Conservation (phyloP, 2,797 vertebrate species). For the Hippopotamyrus pictus region DNA sequence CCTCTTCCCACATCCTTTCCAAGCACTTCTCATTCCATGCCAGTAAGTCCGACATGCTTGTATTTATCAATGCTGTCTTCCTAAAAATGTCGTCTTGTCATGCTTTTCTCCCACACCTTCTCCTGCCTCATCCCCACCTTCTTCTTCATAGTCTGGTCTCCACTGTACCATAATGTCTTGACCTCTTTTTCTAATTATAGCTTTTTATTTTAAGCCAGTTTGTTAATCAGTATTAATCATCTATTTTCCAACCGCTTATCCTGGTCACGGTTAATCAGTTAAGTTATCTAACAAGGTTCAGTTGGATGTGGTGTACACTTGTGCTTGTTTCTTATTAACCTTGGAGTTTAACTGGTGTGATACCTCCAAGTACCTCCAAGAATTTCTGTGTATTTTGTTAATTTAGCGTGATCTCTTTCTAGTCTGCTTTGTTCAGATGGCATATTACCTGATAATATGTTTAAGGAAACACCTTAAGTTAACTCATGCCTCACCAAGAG, state of each 20-base stretch:
- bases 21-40: background rate
- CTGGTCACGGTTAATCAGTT: background rate
- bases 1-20: background rate
- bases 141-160: background rate
- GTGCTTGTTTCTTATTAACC: background rate
- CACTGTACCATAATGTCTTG: background rate
- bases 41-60: background rate
- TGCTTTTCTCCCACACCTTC: constrained; percentile 10
- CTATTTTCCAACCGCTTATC: background rate
- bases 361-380: background rate
- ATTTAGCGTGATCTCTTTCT: background rate
- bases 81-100: constrained; percentile 3
- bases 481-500: background rate
- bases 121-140: background rate
- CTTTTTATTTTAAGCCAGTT: background rate
- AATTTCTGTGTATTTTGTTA: background rate
- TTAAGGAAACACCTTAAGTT: background rate
- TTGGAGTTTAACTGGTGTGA: background rate
- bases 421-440: background rate
- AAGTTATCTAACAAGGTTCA: background rate
- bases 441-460: background rate
- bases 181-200: background rate
- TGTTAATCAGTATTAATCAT: background rate
- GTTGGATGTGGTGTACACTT: background rate
- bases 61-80: constrained; percentile 11